phyloP scores from a whole-genome alignment of 2,888 invertebrate species.

The Aspidiotus destructor region DNA sequence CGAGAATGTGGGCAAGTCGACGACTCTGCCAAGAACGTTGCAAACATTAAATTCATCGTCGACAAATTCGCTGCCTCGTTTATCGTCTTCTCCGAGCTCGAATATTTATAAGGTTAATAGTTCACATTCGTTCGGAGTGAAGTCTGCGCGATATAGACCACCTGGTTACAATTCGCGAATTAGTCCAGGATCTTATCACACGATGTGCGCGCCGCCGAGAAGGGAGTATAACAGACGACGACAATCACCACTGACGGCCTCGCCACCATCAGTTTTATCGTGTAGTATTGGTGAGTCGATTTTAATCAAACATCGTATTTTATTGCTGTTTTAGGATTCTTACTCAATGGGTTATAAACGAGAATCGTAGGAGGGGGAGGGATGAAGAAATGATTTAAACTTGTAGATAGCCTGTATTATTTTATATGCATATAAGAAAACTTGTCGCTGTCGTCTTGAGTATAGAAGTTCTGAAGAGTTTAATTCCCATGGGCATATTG shows the following conservation, averaged over 20 bases:
- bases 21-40: conserved; percentile 56
- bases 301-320: too few relatives aligned
- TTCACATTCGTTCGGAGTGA: conserved; percentile 55
- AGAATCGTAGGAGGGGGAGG: too few relatives aligned
- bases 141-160: conserved; percentile 77
- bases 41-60: conserved; percentile 44
- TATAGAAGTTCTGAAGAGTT: too few relatives aligned
- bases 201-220: conserved; percentile 45
- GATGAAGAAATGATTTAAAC: too few relatives aligned
- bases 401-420: too few relatives aligned
- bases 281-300: conserved; percentile 3
- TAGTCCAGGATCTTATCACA: conserved; percentile 19
- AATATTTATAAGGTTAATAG: conserved; percentile 55
- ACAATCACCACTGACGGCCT: conserved; percentile 8
- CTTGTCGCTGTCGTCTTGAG: too few relatives aligned
- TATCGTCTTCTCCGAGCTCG: conserved; percentile 47
- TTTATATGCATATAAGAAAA: too few relatives aligned
- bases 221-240: conserved; percentile 49
- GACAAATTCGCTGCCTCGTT: conserved; percentile 65
- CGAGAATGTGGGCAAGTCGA: conserved; percentile 44
- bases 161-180: conserved; percentile 56
- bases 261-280: conserved; percentile 4
- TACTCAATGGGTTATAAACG: too few relatives aligned
- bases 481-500: too few relatives aligned
- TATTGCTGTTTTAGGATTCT: too few relatives aligned